Percentiles rank a stretch among this genome's conserved stretches.
Evolutionary conservation across 2,888 invertebrate genomes (phyloP).

Genomic region (Lampropteryx suffumata): DNA sequence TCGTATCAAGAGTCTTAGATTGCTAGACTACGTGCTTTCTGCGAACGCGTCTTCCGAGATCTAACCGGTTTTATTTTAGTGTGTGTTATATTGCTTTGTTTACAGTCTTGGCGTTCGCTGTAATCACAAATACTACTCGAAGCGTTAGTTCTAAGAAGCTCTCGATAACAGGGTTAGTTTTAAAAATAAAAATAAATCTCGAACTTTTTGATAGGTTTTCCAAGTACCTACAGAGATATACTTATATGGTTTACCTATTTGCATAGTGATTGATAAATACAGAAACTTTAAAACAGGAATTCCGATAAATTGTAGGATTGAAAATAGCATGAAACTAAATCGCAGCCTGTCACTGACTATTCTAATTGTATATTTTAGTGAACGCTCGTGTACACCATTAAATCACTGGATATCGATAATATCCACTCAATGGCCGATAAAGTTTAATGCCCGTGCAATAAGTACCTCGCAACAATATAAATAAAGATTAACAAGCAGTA

Average conservation of each 20-base stretch:
- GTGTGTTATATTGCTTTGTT: slow-evolving; percentile 48
- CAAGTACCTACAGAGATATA: too few species aligned
- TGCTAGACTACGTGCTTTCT: slow-evolving; percentile 35
- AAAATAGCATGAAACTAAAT: slow-evolving; percentile 16
- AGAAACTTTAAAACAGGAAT: neutral
- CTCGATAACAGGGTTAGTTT: slow-evolving; percentile 35
- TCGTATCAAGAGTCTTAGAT: too few species aligned
- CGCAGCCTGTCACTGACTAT: slow-evolving; percentile 7
- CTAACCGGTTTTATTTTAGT: slow-evolving; percentile 45
- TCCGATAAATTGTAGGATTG: slow-evolving; percentile 28
- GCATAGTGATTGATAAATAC: too few species aligned
- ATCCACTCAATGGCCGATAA: slow-evolving; percentile 30
- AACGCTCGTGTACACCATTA: slow-evolving; percentile 22
- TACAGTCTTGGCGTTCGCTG: slow-evolving; percentile 44
- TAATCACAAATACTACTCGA: slow-evolving; percentile 42
- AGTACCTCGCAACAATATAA: slow-evolving; percentile 16
- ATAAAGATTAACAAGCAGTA: slow-evolving; percentile 5
- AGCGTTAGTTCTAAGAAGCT: slow-evolving; percentile 40
- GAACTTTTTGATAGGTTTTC: too few species aligned
- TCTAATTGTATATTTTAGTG: slow-evolving; percentile 27
- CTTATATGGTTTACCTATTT: too few species aligned
- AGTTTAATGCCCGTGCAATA: slow-evolving; percentile 25
- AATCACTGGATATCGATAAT: slow-evolving; percentile 32
- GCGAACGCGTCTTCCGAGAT: slow-evolving; percentile 35
- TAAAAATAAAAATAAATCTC: slow-evolving; percentile 12